Evolutionary conservation across 2,797 vertebrate species (phyloP).

Genomic region (Sitta carolinensis): DNA sequence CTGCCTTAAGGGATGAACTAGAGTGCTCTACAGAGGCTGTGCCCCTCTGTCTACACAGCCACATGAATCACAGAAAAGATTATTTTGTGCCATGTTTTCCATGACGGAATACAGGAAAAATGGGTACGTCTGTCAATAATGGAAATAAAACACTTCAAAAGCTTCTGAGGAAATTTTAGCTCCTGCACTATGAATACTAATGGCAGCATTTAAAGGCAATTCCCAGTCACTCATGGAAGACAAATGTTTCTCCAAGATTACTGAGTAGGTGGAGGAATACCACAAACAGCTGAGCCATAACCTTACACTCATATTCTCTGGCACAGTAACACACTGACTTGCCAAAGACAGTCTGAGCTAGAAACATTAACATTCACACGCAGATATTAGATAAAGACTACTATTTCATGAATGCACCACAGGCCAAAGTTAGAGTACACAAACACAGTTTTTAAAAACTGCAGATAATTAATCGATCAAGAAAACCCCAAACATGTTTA

Average conservation of each 20-base stretch:
- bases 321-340: not conserved
- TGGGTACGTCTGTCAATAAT: not conserved
- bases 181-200: not conserved
- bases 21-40: not conserved
- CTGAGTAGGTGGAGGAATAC: constrained; percentile 6
- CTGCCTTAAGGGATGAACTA: not conserved
- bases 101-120: not conserved
- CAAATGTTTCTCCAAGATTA: not conserved
- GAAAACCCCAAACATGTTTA: not conserved
- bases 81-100: not conserved
- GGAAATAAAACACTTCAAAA: not conserved
- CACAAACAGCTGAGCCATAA: constrained; percentile 27
- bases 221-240: not conserved
- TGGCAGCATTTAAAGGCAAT: not conserved
- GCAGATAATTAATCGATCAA: not conserved
- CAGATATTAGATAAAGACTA: not conserved
- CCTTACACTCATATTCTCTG: not conserved
- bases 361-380: not conserved
- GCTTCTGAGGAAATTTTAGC: not conserved
- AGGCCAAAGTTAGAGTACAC: not conserved
- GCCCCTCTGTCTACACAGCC: not conserved
- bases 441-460: not conserved
- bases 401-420: not conserved
- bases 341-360: not conserved
- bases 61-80: not conserved